Evolutionary conservation across 2,797 vertebrate species (phyloP), one percentile per base, ranked within the genome.

Genomic region (Scolopax bukidnonensis): DNA sequence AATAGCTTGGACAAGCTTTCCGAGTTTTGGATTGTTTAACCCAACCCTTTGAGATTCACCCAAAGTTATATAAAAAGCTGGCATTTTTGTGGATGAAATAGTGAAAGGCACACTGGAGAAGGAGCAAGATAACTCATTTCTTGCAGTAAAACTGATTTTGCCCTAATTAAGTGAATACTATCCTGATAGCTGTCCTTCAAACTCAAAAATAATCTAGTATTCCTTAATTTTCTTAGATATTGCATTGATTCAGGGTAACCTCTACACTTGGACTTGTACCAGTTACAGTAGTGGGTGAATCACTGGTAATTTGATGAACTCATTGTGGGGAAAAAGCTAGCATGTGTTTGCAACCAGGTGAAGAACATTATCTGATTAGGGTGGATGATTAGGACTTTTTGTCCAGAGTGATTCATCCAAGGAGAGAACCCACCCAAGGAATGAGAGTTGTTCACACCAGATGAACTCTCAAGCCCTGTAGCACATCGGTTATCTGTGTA

Each of bases 341-440:
- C 8, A 60, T 74, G 63, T 63, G 4, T 10, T 36, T 92, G 67
- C 51, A 84, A 48, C 81, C 81, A 87, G 74, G 86, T 90, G 81
- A 94, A 94, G 86, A 87, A 56, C 20, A n/a, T 94, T 76, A 74
- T 93, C 75, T 89, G 63, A 87, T 94, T 79, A 90, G 71, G 51
- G 40, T 53, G 68, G 71, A 12, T 80, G 45, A 56, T 89, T 76
- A 70, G 67, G 40, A 84, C 60, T 92, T 80, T 71, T 80, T 84
- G 59, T 64, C 75, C 70, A 60, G 40, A 36, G 38, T 90, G 88
- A 83, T 83, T 96, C 68, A 92, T 77, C 41, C 70, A 82, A 88
- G 8, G 24, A 78, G 38, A 87, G 32, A 67, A 90, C 11, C 2
- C 19, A 20, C 84, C 75, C 78, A 93, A 91, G 28, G 33, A 94